Evolutionary conservation across 2,113 vertebrate species (phyloP).

Genomic region (Pollachius pollachius): DNA sequence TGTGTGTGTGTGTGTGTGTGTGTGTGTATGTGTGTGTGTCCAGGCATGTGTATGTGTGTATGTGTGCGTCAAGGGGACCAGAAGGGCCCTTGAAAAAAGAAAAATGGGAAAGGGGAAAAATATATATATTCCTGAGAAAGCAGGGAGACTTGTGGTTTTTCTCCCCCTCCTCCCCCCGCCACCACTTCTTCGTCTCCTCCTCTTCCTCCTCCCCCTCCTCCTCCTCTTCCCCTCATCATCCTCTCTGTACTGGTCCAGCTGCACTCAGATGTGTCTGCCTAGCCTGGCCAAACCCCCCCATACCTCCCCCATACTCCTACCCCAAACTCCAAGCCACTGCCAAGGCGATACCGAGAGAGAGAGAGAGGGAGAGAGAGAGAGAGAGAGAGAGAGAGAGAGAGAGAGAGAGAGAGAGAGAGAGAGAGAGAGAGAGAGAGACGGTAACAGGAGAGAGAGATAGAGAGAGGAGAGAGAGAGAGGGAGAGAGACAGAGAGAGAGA

Average conservation of each 20-base stretch:
- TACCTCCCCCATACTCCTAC: conserved; percentile 9
- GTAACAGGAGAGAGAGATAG: conserved; percentile 4
- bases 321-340: conserved; percentile 48
- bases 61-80: conserved; percentile 75
- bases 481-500: too few relatives aligned
- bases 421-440: not conserved
- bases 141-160: conserved; percentile 87
- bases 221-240: conserved; percentile 4
- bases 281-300: conserved; percentile 37
- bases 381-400: too few relatives aligned
- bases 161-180: conserved; percentile 1
- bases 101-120: conserved; percentile 74
- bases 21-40: conserved; percentile 5
- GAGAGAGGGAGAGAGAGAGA: too few relatives aligned
- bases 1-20: conserved; percentile 17
- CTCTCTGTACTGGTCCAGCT: conserved; percentile 80
- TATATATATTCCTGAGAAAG: conserved; percentile 88
- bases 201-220: not conserved
- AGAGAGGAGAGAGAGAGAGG: conserved; percentile 15
- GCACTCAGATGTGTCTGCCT: conserved; percentile 89
- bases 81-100: conserved; percentile 65
- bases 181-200: conserved; percentile 1
- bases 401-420: too few relatives aligned
- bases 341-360: conserved; percentile 79
- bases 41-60: conserved; percentile 3